Conservation (phyloP, 2,888 invertebrate species). For the Agonopterix subpropinquella region DNA sequence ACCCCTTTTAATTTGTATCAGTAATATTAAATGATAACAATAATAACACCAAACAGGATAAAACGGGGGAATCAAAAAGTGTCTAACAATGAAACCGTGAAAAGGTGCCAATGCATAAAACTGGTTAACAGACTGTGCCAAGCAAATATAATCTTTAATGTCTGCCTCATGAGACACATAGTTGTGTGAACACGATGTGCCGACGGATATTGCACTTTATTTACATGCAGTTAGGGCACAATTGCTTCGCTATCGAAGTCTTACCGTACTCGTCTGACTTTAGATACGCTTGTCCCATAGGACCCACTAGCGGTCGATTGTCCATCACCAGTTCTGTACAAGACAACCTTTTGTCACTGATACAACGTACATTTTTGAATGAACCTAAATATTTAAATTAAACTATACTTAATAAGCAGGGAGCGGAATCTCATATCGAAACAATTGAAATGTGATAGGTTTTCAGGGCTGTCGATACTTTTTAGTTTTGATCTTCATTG, state of each 20-base stretch:
- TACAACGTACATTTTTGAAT: neutral
- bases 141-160: conserved; percentile 28
- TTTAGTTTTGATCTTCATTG: too few species aligned
- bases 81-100: conserved; percentile 12
- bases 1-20: too few species aligned
- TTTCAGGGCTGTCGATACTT: too few species aligned
- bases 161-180: conserved; percentile 53
- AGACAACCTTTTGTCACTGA: conserved; percentile 39
- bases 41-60: neutral
- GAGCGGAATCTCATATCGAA: too few species aligned
- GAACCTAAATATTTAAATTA: too few species aligned
- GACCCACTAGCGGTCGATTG: conserved; percentile 85
- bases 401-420: too few species aligned
- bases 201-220: conserved; percentile 44
- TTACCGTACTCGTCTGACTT: conserved; percentile 91
- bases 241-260: conserved; percentile 42
- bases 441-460: too few species aligned
- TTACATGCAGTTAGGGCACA: conserved; percentile 65
- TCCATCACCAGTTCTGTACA: conserved; percentile 81
- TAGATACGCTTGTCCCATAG: conserved; percentile 88
- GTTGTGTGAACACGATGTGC: conserved; percentile 12
- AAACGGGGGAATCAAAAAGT: neutral
- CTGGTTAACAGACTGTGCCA: conserved; percentile 15
- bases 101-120: conserved; percentile 23
- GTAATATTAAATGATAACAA: too few species aligned